Conservation (phyloP, 2,888 invertebrate species). For the Polydrusus tereticollis region DNA sequence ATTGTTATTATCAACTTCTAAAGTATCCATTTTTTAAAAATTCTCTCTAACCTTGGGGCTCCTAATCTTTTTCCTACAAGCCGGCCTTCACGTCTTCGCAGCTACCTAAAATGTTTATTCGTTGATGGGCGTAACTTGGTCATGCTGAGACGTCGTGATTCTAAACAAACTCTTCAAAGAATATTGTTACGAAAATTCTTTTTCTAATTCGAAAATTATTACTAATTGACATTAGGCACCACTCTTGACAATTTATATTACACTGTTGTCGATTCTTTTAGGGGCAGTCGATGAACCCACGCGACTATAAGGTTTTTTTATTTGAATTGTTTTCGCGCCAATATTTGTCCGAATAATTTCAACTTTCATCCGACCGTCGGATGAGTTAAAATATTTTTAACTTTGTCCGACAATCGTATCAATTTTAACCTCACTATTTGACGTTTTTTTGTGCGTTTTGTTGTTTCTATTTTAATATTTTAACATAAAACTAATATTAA, state of each 20-base stretch:
- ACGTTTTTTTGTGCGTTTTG: no score
- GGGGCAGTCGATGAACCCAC: neutral
- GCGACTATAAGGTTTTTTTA: no score
- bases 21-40: conserved; percentile 17
- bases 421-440: no score
- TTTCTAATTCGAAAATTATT: conserved; percentile 37
- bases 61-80: neutral
- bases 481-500: no score
- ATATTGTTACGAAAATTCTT: conserved; percentile 30
- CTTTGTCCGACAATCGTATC: no score
- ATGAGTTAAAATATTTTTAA: no score
- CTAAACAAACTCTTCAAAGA: conserved; percentile 36
- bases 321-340: no score
- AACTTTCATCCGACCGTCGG: no score
- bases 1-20: conserved; percentile 27
- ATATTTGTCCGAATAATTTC: no score
- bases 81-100: neutral
- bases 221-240: conserved; percentile 28
- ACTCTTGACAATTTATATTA: neutral
- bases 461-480: no score
- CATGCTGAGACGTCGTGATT: conserved; percentile 21
- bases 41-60: conserved; percentile 15
- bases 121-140: conserved; percentile 5
- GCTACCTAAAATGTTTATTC: conserved; percentile 12
- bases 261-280: neutral